Base-by-base conservation (phyloP, 30 jellyfish, hydroid and myxozoan genomes). In the Clytia hemisphaerica region DNA sequence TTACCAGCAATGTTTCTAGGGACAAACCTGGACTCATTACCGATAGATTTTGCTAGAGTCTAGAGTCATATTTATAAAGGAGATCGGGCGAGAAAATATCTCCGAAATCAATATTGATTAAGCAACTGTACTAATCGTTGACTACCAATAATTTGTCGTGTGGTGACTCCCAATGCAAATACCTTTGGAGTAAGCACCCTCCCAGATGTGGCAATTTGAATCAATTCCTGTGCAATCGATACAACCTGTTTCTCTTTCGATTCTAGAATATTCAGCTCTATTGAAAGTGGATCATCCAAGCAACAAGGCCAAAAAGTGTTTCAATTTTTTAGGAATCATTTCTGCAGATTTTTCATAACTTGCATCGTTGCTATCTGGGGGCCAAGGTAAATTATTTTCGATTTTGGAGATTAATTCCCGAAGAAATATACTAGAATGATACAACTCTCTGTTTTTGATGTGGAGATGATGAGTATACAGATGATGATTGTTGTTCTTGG, bases 91-190 rank as follows among this genome's bases (percentile, higher is more conserved):
- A 51, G 18, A 27, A 61, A 35, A 50, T 38, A 27, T 53, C 75
- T 22, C 75, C 83, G 2, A 72, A 48, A n/a, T n/a, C n/a, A n/a
- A n/a, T n/a, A n/a, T n/a, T 75, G 67, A 72, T 72, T 44, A 10
- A 72, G 33, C 1, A 72, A 4, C 15, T 12, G 18, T 3, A 72
- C 7, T 4, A 34, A 47, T 38, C 63, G 58, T 30, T 36, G 32
- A 0, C 75, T 54, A 33, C 83, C 75, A 24, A 75, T 53, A 24
- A 53, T 18, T 42, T 72, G 83, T 37, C 83, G 37, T 10, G 58
- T 55, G 1, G 75, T 59, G 75, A 72, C 58, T 5, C 49, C 73
- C 50, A 72, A 44, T 16, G 86, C 51, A 14, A 58, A 40, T 4
- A 71, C 42, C 61, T 74, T 74, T 1, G 26, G 78, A 10, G 86